Percentiles rank a stretch among this genome's conserved stretches.
phyloP scores from a whole-genome alignment of 2,888 invertebrate species.

The Choristoneura rosaceana region DNA sequence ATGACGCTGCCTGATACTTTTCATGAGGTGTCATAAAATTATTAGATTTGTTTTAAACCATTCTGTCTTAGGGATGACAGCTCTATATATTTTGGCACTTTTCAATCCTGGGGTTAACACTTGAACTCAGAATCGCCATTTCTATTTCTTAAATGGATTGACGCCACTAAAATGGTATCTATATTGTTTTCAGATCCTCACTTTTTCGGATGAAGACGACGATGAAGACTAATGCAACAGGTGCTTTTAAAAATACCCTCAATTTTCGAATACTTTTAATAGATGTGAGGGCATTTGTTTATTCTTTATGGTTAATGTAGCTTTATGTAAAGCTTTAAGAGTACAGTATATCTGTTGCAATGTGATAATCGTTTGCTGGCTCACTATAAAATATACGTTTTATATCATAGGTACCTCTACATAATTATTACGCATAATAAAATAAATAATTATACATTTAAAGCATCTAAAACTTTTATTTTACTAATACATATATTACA shows the following conservation, averaged over 20 bases:
- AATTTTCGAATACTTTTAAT: slow-evolving; percentile 2
- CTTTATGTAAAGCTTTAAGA: slow-evolving; percentile 23
- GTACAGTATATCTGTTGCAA: slow-evolving; percentile 8
- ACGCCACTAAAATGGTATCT: neutral
- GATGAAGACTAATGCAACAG: slow-evolving; percentile 44
- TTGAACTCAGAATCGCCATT: too few species aligned
- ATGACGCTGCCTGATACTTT: too few species aligned
- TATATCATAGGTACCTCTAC: neutral
- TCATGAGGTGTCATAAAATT: too few species aligned
- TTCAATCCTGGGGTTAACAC: too few species aligned
- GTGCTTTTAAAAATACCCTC: neutral
- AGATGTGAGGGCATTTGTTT: neutral
- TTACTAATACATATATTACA: neutral
- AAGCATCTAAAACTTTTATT: slow-evolving; percentile 11
- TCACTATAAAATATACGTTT: slow-evolving; percentile 2
- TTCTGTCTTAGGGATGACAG: too few species aligned
- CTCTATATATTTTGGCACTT: too few species aligned
- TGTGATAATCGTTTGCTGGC: slow-evolving; percentile 11
- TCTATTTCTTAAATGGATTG: too few species aligned
- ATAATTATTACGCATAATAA: neutral
- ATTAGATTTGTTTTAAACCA: too few species aligned
- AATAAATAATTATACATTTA: slow-evolving; percentile 1
- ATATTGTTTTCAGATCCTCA: slow-evolving; percentile 64
- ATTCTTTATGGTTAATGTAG: neutral
- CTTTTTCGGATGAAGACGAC: slow-evolving; percentile 71